phyloP scores from a whole-genome alignment of 2,888 invertebrate species.

The Drosophila conformis region DNA sequence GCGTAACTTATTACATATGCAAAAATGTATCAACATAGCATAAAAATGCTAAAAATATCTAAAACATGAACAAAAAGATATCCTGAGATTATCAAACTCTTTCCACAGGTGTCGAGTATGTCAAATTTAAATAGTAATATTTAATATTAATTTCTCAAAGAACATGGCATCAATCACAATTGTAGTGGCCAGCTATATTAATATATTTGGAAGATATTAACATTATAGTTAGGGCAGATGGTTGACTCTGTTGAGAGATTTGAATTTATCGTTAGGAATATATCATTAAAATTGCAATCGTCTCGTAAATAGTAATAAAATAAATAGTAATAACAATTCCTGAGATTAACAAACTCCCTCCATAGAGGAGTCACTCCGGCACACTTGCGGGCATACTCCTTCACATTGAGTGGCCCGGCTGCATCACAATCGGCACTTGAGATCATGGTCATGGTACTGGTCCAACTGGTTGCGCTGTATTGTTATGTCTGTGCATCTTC shows the following conservation, averaged over 20 bases:
- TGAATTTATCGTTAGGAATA: constrained; percentile 14
- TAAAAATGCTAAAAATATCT: background rate
- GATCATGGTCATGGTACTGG: background rate
- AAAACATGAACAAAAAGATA: background rate
- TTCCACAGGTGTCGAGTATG: background rate
- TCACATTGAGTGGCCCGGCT: constrained; percentile 89
- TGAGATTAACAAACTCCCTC: constrained; percentile 19
- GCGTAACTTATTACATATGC: background rate
- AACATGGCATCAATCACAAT: background rate
- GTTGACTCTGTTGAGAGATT: constrained; percentile 20
- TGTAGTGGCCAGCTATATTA: background rate
- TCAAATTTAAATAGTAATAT: background rate
- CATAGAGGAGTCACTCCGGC: constrained; percentile 86
- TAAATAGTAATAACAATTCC: constrained; percentile 27
- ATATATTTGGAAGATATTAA: constrained; percentile 46
- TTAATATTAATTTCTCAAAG: background rate
- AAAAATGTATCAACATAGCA: background rate
- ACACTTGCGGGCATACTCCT: constrained; percentile 91
- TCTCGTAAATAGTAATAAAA: constrained; percentile 3
- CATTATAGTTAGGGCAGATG: constrained; percentile 59
- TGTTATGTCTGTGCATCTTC: background rate
- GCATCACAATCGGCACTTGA: background rate
- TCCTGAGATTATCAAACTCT: background rate
- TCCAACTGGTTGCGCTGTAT: background rate
- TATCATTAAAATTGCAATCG: constrained; percentile 31